Evolutionary conservation across 1,140 invertebrate genomes (phyloP).

Genomic region (Brachionus rotundiformis): DNA sequence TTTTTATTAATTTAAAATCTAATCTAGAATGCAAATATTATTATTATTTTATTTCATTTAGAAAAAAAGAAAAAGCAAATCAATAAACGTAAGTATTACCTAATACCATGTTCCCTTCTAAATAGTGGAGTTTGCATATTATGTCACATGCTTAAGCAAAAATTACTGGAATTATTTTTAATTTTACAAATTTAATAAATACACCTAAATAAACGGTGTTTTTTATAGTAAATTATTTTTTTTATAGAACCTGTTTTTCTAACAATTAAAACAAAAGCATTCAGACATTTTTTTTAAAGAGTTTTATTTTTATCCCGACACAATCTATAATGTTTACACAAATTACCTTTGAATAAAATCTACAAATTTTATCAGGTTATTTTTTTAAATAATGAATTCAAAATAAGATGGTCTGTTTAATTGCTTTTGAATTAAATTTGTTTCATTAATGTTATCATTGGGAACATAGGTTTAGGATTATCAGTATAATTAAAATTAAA

Average conservation of each 20-base stretch:
- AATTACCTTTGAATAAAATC: background rate
- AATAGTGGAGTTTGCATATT: background rate
- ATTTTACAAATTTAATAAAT: background rate
- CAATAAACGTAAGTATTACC: conserved; percentile 32
- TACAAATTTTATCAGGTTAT: background rate
- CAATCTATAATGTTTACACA: background rate
- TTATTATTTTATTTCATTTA: background rate
- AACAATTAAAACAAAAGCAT: background rate
- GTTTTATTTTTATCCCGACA: conserved; percentile 8
- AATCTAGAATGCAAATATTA: conserved; percentile 24
- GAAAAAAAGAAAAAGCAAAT: conserved; percentile 4
- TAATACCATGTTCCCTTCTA: conserved; percentile 6
- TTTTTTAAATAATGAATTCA: background rate
- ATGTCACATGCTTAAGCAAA: conserved; percentile 19
- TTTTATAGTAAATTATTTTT: background rate
- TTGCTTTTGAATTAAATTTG: background rate
- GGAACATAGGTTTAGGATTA: background rate
- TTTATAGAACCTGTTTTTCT: background rate
- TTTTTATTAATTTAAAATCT: background rate
- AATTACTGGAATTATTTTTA: background rate
- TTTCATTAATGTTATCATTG: background rate
- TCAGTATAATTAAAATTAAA: background rate
- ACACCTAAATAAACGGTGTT: background rate
- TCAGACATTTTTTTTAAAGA: background rate
- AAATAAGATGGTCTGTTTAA: background rate